Percentiles rank a stretch among this genome's conserved stretches.
Conservation (phyloP, 2,797 vertebrate genomes). For the Eulemur mongoz region DNA sequence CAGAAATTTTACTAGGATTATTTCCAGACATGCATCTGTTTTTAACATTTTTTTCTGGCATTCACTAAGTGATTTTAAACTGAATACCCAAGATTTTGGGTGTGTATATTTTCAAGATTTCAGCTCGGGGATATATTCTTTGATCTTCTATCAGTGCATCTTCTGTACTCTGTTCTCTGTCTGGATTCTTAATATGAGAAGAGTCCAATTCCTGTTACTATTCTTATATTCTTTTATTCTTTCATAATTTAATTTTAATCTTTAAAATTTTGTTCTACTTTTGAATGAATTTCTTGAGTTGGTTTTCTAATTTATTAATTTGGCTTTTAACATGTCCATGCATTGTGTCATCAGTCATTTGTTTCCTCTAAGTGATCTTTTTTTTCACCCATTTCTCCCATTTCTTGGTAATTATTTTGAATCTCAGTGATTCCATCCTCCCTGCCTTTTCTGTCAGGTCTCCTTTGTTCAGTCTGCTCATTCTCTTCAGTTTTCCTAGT, state of each 20-base stretch:
- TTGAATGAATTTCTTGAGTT: neutral
- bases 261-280: neutral
- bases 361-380: neutral
- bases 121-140: neutral
- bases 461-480: neutral
- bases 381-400: neutral
- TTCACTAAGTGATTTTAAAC: conserved; percentile 45
- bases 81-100: neutral
- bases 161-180: neutral
- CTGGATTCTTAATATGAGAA: neutral
- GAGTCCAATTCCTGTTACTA: neutral
- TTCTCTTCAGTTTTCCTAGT: neutral
- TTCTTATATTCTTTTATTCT: neutral
- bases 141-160: neutral
- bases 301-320: conserved; percentile 17
- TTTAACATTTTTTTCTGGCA: conserved; percentile 30
- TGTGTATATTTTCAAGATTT: conserved; percentile 18
- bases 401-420: neutral
- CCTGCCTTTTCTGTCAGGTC: neutral
- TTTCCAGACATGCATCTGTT: conserved; percentile 58
- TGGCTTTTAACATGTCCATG: neutral
- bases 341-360: neutral
- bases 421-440: neutral
- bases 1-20: conserved; percentile 54
- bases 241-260: neutral